Percentiles rank a stretch among this genome's conserved stretches.
phyloP scores from a whole-genome alignment of 1,140 invertebrate species.

The Drosophila albomicans region DNA sequence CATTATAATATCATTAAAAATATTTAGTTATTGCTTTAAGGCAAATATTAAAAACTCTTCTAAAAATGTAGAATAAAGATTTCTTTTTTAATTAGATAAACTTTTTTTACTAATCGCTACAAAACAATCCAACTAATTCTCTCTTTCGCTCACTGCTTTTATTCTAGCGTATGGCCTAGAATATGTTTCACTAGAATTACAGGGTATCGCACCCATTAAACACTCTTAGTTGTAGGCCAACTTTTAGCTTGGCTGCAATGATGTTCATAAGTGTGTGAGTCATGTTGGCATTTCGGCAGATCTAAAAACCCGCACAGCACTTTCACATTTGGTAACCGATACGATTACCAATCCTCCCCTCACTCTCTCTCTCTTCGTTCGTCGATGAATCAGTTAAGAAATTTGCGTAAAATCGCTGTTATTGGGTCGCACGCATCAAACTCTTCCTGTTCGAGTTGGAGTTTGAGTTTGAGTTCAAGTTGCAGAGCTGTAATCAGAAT shows the following conservation, averaged over 20 bases:
- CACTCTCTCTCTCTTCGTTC: background rate
- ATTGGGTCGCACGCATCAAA: conserved; percentile 53
- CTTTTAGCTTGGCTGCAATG: conserved; percentile 7
- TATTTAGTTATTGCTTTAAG: no score
- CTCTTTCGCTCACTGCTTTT: no score
- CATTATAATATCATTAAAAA: no score
- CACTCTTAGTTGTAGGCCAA: background rate
- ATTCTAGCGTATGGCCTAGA: background rate
- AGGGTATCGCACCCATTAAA: background rate
- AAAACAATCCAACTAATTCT: no score
- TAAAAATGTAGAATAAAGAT: no score
- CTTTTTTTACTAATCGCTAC: no score
- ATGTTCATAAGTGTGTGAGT: conserved; percentile 25
- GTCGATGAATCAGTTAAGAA: conserved; percentile 32
- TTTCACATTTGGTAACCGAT: conserved; percentile 31
- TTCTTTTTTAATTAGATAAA: no score
- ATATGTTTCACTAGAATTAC: background rate
- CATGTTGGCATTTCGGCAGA: conserved; percentile 10
- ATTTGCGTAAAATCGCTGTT: conserved; percentile 55
- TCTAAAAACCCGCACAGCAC: conserved; percentile 6
- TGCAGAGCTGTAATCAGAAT: conserved; percentile 19
- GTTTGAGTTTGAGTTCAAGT: background rate
- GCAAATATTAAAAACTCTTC: no score
- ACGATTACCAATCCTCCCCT: background rate
- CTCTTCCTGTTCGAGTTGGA: conserved; percentile 45